These are phyloP conservation scores for Hirtodrosophila alboralis DNA, from an alignment of 2,888 invertebrate species.

Conservation along the genomic window DNA sequence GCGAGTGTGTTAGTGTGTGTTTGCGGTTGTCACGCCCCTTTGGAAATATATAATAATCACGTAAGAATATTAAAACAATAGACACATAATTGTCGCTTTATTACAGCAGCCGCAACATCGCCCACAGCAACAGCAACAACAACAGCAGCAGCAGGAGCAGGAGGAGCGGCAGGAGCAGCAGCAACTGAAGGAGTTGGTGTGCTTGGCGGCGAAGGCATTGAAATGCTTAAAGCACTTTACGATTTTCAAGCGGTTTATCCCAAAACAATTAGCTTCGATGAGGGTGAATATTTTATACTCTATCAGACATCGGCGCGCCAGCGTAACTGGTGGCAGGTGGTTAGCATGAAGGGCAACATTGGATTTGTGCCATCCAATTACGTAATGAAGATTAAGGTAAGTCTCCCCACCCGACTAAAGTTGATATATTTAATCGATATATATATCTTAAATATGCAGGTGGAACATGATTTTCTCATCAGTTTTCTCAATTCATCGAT, in stretches of 20 bases:
- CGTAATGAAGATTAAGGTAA: slow-evolving; percentile 90
- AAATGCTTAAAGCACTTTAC: slow-evolving; percentile 93
- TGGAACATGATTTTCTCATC: slow-evolving; percentile 89
- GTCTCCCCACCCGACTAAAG: slow-evolving; percentile 2
- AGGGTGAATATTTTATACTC: slow-evolving; percentile 91
- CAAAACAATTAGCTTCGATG: slow-evolving; percentile 92
- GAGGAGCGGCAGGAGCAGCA: slow-evolving; percentile 13
- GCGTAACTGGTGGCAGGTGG: slow-evolving; percentile 94
- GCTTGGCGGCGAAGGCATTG: slow-evolving; percentile 83
- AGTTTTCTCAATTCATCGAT: slow-evolving; percentile 90
- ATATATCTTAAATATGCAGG: slow-evolving; percentile 83
- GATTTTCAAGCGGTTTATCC: slow-evolving; percentile 93
- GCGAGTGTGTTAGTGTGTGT: slow-evolving; percentile 23
- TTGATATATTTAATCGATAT: too few species aligned
- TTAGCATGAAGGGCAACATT: slow-evolving; percentile 91
- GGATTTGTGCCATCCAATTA: slow-evolving; percentile 95
- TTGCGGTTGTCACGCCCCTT: slow-evolving; percentile 67
- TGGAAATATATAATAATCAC: slow-evolving; percentile 17
- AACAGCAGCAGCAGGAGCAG: slow-evolving; percentile 12
- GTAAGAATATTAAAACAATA: slow-evolving; percentile 18
- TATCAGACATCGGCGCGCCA: slow-evolving; percentile 92
- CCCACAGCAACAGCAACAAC: slow-evolving; percentile 37
- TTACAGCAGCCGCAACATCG: slow-evolving; percentile 46
- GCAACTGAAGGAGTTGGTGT: slow-evolving; percentile 3
- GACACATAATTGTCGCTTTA: slow-evolving; percentile 6